Conservation (phyloP, 2,113 vertebrate genomes). For the Megatriorchis doriae region DNA sequence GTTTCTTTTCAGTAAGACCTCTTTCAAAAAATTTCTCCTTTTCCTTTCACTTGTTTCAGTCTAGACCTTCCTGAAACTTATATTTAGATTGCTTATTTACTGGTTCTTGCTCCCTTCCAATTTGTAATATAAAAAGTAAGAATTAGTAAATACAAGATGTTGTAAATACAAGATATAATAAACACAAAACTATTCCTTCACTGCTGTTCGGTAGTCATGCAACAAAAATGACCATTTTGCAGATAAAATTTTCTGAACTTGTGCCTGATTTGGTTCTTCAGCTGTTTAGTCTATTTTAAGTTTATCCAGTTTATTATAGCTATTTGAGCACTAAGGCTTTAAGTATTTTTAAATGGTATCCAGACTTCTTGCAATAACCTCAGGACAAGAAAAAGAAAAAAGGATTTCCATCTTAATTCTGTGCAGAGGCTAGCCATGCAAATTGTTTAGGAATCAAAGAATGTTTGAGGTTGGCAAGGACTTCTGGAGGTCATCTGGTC, state of each 20-base stretch:
- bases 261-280: not conserved
- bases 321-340: not conserved
- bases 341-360: not conserved
- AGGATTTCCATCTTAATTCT: not conserved
- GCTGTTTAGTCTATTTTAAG: not conserved
- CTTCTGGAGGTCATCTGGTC: not conserved
- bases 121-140: not conserved
- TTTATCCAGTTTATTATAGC: not conserved
- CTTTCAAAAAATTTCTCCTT: not conserved
- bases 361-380: not conserved
- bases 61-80: not conserved
- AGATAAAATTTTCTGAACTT: not conserved
- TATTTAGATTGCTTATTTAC: not conserved
- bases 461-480: not conserved
- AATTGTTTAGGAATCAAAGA: not conserved
- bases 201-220: not conserved
- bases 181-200: not conserved
- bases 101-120: not conserved
- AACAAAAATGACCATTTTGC: not conserved
- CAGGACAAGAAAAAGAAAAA: not conserved
- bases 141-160: not conserved
- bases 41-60: not conserved
- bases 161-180: not conserved
- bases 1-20: not conserved
- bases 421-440: not conserved